phyloP scores from a whole-genome alignment of 2,888 invertebrate species.

The Drosophila putrida region DNA sequence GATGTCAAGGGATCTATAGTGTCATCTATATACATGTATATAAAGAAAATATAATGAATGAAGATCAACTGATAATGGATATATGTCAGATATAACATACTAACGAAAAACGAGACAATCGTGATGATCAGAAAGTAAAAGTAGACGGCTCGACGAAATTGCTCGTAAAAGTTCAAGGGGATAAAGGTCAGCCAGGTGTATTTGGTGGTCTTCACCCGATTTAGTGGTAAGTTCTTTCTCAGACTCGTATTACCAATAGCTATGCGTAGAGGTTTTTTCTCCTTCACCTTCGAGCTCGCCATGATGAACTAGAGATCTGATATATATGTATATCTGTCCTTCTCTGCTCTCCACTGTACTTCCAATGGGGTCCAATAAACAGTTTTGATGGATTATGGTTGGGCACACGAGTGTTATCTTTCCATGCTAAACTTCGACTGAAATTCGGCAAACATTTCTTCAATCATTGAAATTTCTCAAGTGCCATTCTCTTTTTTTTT shows the following conservation, averaged over 20 bases:
- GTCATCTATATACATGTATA: constrained; percentile 86
- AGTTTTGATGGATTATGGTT: constrained; percentile 25
- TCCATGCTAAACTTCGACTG: constrained; percentile 50
- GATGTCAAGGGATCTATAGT: constrained; percentile 92
- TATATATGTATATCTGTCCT: too few species aligned
- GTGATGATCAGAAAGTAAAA: constrained; percentile 93
- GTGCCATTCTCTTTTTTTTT: constrained; percentile 7
- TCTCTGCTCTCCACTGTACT: too few species aligned
- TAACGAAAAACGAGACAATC: constrained; percentile 89
- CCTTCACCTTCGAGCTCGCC: neutral
- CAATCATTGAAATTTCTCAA: constrained; percentile 28
- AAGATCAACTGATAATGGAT: neutral
- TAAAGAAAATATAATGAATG: neutral
- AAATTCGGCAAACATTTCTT: constrained; percentile 31
- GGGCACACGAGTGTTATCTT: constrained; percentile 43
- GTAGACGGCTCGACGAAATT: constrained; percentile 93
- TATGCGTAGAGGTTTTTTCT: constrained; percentile 46
- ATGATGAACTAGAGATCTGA: too few species aligned
- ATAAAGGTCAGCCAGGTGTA: constrained; percentile 92
- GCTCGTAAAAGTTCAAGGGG: constrained; percentile 93
- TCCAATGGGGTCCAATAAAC: neutral
- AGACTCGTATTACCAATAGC: constrained; percentile 33
- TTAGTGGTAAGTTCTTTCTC: constrained; percentile 60
- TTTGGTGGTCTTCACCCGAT: constrained; percentile 89
- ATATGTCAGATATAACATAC: constrained; percentile 85